phyloP scores from a whole-genome alignment of 2,113 vertebrate species.

The Antennarius striatus region DNA sequence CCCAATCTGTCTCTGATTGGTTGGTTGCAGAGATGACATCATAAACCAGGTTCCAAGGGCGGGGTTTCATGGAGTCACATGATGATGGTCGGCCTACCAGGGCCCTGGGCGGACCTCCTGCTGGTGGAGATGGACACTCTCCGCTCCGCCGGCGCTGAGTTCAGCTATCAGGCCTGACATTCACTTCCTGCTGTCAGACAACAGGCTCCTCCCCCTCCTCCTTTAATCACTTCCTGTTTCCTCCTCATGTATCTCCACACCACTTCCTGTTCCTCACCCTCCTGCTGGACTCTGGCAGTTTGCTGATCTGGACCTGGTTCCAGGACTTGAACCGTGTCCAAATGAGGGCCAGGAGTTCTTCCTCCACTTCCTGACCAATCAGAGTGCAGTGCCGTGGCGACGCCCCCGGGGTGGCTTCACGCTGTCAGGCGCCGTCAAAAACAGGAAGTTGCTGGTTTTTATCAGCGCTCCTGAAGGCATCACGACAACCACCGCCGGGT shows the following conservation, averaged over 20 bases:
- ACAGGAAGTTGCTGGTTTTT: constrained; percentile 22
- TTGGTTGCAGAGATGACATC: too few species aligned
- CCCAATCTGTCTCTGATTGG: too few species aligned
- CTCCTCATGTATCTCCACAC: constrained; percentile 23
- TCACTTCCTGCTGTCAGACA: constrained; percentile 23
- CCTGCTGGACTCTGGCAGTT: background rate
- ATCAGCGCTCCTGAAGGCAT: constrained; percentile 14
- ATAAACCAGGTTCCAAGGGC: too few species aligned
- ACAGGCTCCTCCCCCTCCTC: background rate
- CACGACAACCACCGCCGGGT: background rate
- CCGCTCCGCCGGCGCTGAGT: background rate
- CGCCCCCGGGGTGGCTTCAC: background rate
- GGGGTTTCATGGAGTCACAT: too few species aligned
- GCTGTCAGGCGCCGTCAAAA: background rate
- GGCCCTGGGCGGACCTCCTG: too few species aligned
- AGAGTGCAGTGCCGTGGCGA: background rate
- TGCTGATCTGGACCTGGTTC: background rate
- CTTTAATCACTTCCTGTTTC: background rate
- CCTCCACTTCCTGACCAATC: background rate
- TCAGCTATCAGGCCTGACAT: background rate
- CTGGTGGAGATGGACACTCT: too few species aligned
- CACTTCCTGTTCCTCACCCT: background rate
- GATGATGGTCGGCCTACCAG: too few species aligned
- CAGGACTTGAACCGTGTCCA: background rate
- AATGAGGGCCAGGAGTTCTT: too few species aligned